phyloP scores from a whole-genome alignment of 2,888 invertebrate genomes.

The Ormyrus pomaceus region DNA sequence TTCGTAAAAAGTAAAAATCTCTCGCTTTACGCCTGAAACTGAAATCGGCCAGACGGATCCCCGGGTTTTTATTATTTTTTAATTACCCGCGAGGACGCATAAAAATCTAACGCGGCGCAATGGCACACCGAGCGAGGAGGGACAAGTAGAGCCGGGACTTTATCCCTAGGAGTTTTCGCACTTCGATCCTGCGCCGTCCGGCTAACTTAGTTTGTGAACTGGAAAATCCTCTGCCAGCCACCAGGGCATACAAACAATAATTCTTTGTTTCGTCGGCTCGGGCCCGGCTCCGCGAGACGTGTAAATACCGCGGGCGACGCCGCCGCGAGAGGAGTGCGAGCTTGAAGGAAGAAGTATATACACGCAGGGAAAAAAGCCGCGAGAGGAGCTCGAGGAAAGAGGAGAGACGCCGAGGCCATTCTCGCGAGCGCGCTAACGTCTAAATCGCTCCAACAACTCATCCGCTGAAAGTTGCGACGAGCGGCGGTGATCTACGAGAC shows the following conservation, averaged over 20 bases:
- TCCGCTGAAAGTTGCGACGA: slow-evolving; percentile 73
- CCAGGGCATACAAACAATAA: slow-evolving; percentile 73
- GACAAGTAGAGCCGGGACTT: no score
- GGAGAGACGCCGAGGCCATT: slow-evolving; percentile 66
- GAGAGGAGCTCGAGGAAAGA: slow-evolving; percentile 35
- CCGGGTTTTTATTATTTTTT: slow-evolving; percentile 15
- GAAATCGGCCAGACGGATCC: background rate
- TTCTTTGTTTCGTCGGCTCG: slow-evolving; percentile 70
- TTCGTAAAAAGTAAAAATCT: slow-evolving; percentile 15
- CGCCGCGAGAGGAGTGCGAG: slow-evolving; percentile 29
- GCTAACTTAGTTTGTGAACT: slow-evolving; percentile 74
- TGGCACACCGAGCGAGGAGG: background rate
- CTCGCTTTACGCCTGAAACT: background rate
- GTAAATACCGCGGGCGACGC: slow-evolving; percentile 69
- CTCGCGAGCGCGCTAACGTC: slow-evolving; percentile 66
- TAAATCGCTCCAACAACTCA: slow-evolving; percentile 75
- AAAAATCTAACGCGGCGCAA: slow-evolving; percentile 6
- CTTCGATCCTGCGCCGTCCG: slow-evolving; percentile 50
- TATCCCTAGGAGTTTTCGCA: slow-evolving; percentile 3
- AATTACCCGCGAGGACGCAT: slow-evolving; percentile 1
- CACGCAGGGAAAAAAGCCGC: slow-evolving; percentile 32
- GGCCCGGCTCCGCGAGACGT: slow-evolving; percentile 63
- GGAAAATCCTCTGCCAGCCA: slow-evolving; percentile 72
- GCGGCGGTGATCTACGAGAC: slow-evolving; percentile 71
- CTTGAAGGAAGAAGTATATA: slow-evolving; percentile 35